Base-by-base conservation (phyloP, 1,140 invertebrate species). In the Lethocerus indicus region DNA sequence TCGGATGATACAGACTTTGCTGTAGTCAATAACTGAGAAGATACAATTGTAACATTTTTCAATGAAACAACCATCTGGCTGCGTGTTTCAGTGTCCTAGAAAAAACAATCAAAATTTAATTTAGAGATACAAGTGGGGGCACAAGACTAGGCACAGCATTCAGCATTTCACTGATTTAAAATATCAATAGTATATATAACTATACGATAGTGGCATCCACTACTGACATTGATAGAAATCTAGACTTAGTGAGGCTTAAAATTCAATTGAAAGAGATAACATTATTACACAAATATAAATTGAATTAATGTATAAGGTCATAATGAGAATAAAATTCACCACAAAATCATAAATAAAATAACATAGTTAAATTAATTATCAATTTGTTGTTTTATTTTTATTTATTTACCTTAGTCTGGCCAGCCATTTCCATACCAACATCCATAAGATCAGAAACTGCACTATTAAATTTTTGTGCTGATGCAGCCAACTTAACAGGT, bases 1-100 rank as follows among this genome's bases (percentile, higher is more conserved):
- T 96, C 89, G 44, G 82, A 81, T 28, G 87, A 84, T 40, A 93
- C 79, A 2, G 80, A 82, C 69, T 93, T 94, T 6, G 87, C 87
- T 3, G 87, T 83, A 1, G 79, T 74, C 1, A 97, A 67, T 3
- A 97, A 71, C 55, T 89, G 89, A 41, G 85, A 83, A 0, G 90
- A 95, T 27, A 81, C 83, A 39, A 83, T 79, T 0, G 87, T 87
- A 1, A 96, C 83, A 52, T 81, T 87, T 59, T 86, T 86, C 55
- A 97, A 69, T 0, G 85, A 85, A 23, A 79, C 74, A 0, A 94
- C 79, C 69, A 96, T 91, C 57, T 83, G 74, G 0, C 70, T 73
- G 52, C 78, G 74, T 1, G 78, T 74, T 50, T 84, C 76, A 9
- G 69, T 67, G 54, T 85, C 80, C 64, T 80, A 63, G 0, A 41